phyloP scores from a whole-genome alignment of 2,113 vertebrate genomes.

The Antigone vipio region DNA sequence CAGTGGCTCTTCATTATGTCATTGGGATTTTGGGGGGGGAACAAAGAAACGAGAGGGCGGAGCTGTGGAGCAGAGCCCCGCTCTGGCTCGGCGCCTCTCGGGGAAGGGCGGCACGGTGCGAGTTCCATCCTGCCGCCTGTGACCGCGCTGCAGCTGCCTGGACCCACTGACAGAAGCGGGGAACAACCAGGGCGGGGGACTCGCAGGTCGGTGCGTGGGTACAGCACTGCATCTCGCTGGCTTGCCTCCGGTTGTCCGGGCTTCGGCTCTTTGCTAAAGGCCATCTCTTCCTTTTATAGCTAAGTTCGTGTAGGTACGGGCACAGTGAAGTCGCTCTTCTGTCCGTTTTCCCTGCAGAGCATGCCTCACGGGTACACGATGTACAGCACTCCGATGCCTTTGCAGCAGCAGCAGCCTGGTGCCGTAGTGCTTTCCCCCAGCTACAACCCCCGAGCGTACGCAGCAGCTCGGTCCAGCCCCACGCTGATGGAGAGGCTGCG shows the following conservation, averaged over 20 bases:
- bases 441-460: constrained; percentile 55
- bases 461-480: constrained; percentile 20
- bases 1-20: not conserved
- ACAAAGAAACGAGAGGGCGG: not conserved
- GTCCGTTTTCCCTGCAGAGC: constrained; percentile 23
- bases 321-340: not conserved
- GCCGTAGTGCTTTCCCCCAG: constrained; percentile 67
- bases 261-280: not conserved
- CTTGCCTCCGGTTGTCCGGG: rapidly evolving
- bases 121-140: not conserved
- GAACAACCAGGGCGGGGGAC: not conserved
- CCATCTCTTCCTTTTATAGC: too few relatives aligned
- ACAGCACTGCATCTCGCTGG: not conserved
- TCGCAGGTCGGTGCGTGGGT: rapidly evolving
- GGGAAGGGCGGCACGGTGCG: not conserved
- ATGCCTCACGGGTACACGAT: constrained; percentile 74
- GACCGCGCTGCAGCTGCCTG: not conserved
- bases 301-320: not conserved
- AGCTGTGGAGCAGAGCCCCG: not conserved
- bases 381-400: constrained; percentile 68
- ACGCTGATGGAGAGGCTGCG: constrained; percentile 63
- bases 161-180: not conserved
- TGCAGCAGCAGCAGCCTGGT: constrained; percentile 60
- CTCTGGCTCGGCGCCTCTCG: not conserved
- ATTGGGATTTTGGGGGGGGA: not conserved